These are phyloP conservation scores for Sesamia nonagrioides DNA, from an alignment of 1,140 invertebrate genomes.

Conservation along the genomic window DNA sequence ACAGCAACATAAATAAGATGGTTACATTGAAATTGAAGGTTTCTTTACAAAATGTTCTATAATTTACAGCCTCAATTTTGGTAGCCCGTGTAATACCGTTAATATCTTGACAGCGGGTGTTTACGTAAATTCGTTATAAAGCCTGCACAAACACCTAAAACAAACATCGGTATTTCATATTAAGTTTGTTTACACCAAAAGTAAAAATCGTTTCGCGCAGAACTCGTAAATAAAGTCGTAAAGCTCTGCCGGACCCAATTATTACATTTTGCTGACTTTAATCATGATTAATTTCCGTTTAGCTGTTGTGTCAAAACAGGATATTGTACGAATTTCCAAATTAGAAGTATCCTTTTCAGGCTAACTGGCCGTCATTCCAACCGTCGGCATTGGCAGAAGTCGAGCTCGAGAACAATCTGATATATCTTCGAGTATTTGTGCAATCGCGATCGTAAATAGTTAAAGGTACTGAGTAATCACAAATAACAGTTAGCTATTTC, in stretches of 20 bases:
- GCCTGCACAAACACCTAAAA: constrained; percentile 68
- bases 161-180: constrained; percentile 75
- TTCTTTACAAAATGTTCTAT: constrained; percentile 5
- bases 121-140: constrained; percentile 69
- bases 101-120: constrained; percentile 63
- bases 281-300: constrained; percentile 75
- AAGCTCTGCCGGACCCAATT: constrained; percentile 74
- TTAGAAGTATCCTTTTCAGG: constrained; percentile 32
- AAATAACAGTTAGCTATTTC: constrained; percentile 53
- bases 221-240: constrained; percentile 79
- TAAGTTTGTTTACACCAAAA: constrained; percentile 72
- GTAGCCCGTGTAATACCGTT: constrained; percentile 26
- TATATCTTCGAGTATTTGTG: neutral
- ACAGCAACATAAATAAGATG: constrained; percentile 1
- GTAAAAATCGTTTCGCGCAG: constrained; percentile 68
- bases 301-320: constrained; percentile 55
- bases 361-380: constrained; percentile 1
- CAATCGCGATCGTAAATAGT: constrained; percentile 43
- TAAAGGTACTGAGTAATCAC: constrained; percentile 31
- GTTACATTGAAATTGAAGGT: neutral
- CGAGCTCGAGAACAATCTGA: constrained; percentile 15
- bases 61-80: constrained; percentile 19
- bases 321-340: constrained; percentile 50
- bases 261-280: constrained; percentile 74
- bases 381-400: neutral